phyloP scores from a whole-genome alignment of 2,797 vertebrate species.

The Aphelocoma californica region DNA sequence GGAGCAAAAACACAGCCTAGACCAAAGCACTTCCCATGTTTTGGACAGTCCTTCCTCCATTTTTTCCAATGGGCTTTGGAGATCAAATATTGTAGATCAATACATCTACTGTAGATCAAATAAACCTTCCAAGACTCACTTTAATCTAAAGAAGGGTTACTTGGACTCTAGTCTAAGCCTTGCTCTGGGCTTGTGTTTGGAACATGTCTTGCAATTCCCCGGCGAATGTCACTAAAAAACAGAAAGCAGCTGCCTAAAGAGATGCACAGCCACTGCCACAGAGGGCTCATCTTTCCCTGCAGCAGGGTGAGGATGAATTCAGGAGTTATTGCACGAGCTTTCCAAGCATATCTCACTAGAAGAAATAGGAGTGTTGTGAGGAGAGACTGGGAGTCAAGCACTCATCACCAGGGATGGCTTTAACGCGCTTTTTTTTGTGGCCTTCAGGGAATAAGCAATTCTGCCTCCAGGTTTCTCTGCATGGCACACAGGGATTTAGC shows the following conservation, averaged over 20 bases:
- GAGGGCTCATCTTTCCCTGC: accelerated
- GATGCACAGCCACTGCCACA: not conserved
- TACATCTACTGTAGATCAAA: not conserved
- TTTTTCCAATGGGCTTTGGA: not conserved
- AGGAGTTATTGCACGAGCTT: not conserved
- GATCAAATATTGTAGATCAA: not conserved
- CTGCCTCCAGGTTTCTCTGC: not conserved
- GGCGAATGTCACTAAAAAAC: not conserved
- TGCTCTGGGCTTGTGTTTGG: not conserved
- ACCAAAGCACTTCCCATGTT: not conserved
- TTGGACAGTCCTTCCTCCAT: not conserved
- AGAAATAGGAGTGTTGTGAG: not conserved
- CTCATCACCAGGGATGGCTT: not conserved
- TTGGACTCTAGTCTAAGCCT: not conserved
- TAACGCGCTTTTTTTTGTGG: not conserved
- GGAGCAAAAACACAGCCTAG: not conserved
- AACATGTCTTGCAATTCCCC: not conserved
- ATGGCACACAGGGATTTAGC: not conserved
- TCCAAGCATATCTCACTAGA: not conserved
- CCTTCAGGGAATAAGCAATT: not conserved
- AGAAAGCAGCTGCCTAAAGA: not conserved
- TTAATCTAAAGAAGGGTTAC: not conserved
- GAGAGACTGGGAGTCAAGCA: not conserved
- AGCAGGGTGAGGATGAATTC: not conserved
- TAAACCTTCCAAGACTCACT: not conserved